Evolutionary conservation across 2,888 invertebrate species (phyloP), one percentile per base, ranked within the genome.

Genomic region (Pandemis heparana): DNA sequence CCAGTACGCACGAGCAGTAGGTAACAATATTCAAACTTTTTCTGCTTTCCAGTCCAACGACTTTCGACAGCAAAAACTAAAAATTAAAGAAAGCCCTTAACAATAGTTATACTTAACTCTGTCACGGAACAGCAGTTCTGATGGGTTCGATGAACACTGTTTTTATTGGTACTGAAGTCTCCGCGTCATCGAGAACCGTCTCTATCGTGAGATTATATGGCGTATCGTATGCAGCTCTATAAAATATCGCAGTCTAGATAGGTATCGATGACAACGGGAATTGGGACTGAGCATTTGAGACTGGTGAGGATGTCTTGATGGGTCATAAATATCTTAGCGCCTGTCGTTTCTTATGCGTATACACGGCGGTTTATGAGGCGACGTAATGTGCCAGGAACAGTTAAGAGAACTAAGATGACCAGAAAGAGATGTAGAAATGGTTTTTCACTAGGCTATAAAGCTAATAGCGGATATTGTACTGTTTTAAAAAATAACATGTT

Each of bases 61-160:
- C 51, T 69, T 75, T 71, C 56, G 67, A 38, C 66, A 76, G 70
- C 77, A 79, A 81, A 81, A 81, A 78, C 77, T 62, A 64, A 69
- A 76, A 70, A 70, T 67, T 56, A 23, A 73, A 71, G 75, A 74
- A 76, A 78, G 76, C 76, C 76, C 74, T 80, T 78, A 76, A 78
- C 77, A 78, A 78, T 77, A 71, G 75, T 23, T 59, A 75, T 77
- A 51, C 51, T 56, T 68, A 74, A 43, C 2, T 16, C 10, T 48
- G 84, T 83, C 81, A 85, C 81, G 84, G 81, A 80, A 81, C 81
- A 81, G 70, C 79, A 78, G 82, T 80, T 83, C 78, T 79, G 78
- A 79, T 77, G 80, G 83, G 89, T 87, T 86, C 87, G 79, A 71
- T 80, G 86, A 87, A 85, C 88, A 80, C 2, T n/a, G 56, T 71